Base-by-base conservation (phyloP, 2,113 vertebrate species). In the Melanostigma gelatinosum region DNA sequence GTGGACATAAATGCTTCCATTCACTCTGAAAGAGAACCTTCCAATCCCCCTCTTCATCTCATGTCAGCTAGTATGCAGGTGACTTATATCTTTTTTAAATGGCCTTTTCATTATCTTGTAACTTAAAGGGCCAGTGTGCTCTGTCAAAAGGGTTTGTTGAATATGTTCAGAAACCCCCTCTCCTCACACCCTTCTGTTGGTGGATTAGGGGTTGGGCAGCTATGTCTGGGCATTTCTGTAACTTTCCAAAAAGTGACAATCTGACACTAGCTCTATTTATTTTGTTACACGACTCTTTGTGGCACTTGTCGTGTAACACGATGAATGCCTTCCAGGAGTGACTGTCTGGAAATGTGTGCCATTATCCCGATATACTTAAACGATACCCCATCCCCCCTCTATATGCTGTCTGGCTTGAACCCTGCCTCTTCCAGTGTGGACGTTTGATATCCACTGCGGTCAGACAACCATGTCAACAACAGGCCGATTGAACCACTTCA, bases 1-100 rank as follows among this genome's bases (percentile, higher is more conserved):
- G 29, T 61, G n/a, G 7, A 62, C 55, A 44, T 11, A 78, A 60
- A 40, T 62, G 4, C 24, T 42, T 78, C n/a, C 32, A 10, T 66
- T n/a, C 24, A 15, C 13, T 32, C 9, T 34, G 34, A 64, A 36
- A 24, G 2, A 64, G 52, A 44, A 57, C 5, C 15, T 18, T 60
- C 22, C 3, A 20, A 44, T 20, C 18, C 16, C 15, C 13, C 11
- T 50, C 8, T 3, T 50, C 32, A 42, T 24, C 48, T n/a, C 24
- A 54, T 42, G 65, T 22, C 1, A 61, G 70, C 2, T 34, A 54
- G 15, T 63, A 3, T 29, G 54, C 24, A 15, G 70, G 40, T 46
- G 34, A 42, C 15, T 27, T 54, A 32, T 1, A 20, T 79, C 4
- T 54, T 27, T 44, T 9, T 46, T 6, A 8, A 29, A 42, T n/a